Evolutionary conservation across 2,888 invertebrate genomes (phyloP).

Genomic region (Drosophila colorata): DNA sequence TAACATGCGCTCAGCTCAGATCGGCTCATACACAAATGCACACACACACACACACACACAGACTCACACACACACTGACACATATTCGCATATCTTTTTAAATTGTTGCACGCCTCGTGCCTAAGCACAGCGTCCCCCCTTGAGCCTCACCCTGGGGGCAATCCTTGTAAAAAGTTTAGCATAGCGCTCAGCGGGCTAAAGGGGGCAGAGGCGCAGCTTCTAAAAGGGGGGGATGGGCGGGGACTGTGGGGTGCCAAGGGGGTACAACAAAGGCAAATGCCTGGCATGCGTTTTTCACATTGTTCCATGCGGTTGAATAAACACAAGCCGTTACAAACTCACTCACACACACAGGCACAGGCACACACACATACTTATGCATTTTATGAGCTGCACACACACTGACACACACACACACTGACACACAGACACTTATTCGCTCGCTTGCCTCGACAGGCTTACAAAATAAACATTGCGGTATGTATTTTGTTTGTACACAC

Average conservation of each 20-base stretch:
- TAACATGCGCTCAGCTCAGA: constrained; percentile 63
- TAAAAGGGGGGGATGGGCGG: constrained; percentile 2
- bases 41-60: not conserved
- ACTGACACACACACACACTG: constrained; percentile 18
- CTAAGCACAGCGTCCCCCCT: constrained; percentile 28
- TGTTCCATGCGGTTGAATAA: constrained; percentile 78
- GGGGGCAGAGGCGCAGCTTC: too few relatives aligned
- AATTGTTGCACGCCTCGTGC: constrained; percentile 71
- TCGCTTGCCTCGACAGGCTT: constrained; percentile 74
- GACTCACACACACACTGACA: constrained; percentile 24
- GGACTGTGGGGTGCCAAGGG: not conserved
- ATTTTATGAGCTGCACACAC: constrained; percentile 49
- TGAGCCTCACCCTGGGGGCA: constrained; percentile 50
- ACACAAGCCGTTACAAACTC: constrained; percentile 60
- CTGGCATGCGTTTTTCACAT: constrained; percentile 77
- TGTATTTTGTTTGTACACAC: constrained; percentile 75
- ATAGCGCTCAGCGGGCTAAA: constrained; percentile 40
- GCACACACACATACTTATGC: constrained; percentile 33
- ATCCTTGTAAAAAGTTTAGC: constrained; percentile 74
- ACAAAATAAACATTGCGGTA: constrained; percentile 78
- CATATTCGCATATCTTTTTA: constrained; percentile 52
- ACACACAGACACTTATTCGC: constrained; percentile 68
- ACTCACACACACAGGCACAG: constrained; percentile 27
- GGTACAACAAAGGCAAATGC: constrained; percentile 57
- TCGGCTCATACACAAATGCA: constrained; percentile 43